Percentiles rank a stretch among this genome's conserved stretches.
These are phyloP conservation scores for Crotalus helleri DNA, from an alignment of 2,113 vertebrate genomes.

Conservation along the genomic window DNA sequence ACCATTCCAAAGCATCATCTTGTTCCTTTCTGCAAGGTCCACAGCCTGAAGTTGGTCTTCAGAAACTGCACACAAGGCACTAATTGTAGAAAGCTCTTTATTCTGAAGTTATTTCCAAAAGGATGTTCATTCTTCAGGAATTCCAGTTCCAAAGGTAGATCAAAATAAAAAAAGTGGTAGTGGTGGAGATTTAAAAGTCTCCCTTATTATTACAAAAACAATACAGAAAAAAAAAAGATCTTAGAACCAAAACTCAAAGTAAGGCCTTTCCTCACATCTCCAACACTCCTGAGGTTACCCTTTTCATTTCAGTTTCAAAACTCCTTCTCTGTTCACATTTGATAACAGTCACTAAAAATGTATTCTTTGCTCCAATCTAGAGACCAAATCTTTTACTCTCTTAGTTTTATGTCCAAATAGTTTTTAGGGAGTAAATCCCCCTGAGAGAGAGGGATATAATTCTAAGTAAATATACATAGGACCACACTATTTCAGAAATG, in stretches of 20 bases:
- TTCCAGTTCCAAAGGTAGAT: not conserved
- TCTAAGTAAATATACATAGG: not conserved
- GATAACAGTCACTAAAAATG: not conserved
- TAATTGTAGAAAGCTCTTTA: not conserved
- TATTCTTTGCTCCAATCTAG: not conserved
- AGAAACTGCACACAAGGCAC: not conserved
- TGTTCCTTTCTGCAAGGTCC: not conserved
- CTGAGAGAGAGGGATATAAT: not conserved
- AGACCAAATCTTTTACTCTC: not conserved
- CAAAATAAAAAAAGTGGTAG: not conserved
- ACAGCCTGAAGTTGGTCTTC: not conserved
- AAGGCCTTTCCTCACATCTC: not conserved
- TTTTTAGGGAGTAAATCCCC: not conserved
- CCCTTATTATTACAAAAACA: not conserved
- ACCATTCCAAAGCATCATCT: not conserved
- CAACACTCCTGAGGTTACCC: not conserved
- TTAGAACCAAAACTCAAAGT: not conserved
- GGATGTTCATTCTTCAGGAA: not conserved
- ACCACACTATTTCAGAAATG: not conserved
- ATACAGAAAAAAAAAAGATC: not conserved
- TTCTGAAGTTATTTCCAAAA: not conserved
- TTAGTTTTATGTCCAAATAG: not conserved
- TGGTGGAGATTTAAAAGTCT: not conserved
- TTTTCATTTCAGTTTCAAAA: not conserved
- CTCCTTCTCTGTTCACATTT: not conserved